phyloP scores from a whole-genome alignment of 2,113 vertebrate genomes.

The Chloropsis cyanopogon region DNA sequence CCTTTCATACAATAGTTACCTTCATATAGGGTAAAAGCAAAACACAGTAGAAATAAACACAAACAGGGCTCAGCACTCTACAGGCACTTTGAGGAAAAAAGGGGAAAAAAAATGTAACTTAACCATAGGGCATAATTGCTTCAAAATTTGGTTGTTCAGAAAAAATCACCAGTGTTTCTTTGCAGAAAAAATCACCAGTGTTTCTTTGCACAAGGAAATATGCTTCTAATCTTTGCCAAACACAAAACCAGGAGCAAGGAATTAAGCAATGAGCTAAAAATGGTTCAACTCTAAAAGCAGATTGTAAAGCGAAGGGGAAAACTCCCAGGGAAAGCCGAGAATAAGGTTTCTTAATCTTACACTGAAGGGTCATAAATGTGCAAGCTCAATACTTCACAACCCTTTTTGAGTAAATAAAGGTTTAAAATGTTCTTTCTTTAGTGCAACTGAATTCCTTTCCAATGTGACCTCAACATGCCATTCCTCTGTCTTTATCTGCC shows the following conservation, averaged over 20 bases:
- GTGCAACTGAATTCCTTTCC: slow-evolving; percentile 53
- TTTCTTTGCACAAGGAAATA: slow-evolving; percentile 3
- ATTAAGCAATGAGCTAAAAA: slow-evolving; percentile 31
- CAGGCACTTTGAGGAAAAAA: not conserved
- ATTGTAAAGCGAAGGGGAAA: slow-evolving; percentile 8
- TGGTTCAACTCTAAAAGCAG: not conserved
- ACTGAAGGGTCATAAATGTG: slow-evolving; percentile 27
- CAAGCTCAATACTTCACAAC: slow-evolving; percentile 32
- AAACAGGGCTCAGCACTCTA: not conserved
- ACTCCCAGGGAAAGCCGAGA: slow-evolving; percentile 20
- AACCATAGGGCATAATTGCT: not conserved
- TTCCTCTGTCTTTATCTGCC: slow-evolving; percentile 62
- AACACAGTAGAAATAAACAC: not conserved
- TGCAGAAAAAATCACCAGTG: not conserved
- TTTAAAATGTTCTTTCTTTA: slow-evolving; percentile 41
- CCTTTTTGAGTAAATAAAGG: slow-evolving; percentile 59
- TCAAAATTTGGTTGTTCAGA: not conserved
- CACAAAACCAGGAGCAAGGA: not conserved
- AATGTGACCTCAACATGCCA: slow-evolving; percentile 56
- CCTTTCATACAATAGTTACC: not conserved
- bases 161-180: not conserved
- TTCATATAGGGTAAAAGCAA: not conserved
- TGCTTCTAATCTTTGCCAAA: not conserved
- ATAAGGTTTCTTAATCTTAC: slow-evolving; percentile 6
- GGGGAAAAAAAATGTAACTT: not conserved